Percentiles rank a stretch among this genome's conserved stretches.
Evolutionary conservation across 2,888 invertebrate species (phyloP).

Genomic region (Diplolepis rosae): DNA sequence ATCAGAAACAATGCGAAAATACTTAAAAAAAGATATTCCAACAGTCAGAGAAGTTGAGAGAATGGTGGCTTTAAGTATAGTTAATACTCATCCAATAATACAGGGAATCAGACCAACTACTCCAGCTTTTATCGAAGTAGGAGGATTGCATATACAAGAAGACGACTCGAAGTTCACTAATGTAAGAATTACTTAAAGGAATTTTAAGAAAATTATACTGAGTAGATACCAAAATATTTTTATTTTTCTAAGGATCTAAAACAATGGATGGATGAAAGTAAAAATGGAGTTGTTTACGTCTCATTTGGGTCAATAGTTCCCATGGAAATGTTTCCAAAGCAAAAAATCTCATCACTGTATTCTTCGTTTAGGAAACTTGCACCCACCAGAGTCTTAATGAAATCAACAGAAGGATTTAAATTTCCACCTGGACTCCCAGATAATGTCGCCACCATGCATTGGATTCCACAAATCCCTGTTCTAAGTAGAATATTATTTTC

Average conservation of each 20-base stretch:
- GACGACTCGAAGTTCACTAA: conserved; percentile 43
- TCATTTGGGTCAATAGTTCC: conserved; percentile 66
- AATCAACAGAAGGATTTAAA: conserved; percentile 53
- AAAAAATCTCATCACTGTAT: conserved; percentile 52
- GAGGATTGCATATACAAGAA: conserved; percentile 75
- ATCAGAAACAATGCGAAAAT: conserved; percentile 46
- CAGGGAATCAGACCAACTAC: conserved; percentile 73
- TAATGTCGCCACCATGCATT: conserved; percentile 60
- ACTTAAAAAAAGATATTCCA: conserved; percentile 62
- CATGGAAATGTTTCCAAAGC: conserved; percentile 58
- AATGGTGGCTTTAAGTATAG: conserved; percentile 73
- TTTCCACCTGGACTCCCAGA: conserved; percentile 57
- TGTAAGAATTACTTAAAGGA: conserved; percentile 43
- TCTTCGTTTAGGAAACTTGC: conserved; percentile 59
- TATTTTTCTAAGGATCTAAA: conserved; percentile 56
- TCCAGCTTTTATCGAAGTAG: conserved; percentile 75
- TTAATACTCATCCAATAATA: conserved; percentile 75
- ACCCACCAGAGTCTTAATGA: conserved; percentile 63
- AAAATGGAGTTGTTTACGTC: conserved; percentile 62
- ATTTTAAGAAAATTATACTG: no score
- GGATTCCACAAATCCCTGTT: conserved; percentile 62
- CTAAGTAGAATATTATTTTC: conserved; percentile 50
- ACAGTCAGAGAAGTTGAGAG: conserved; percentile 71
- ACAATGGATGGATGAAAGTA: conserved; percentile 65
- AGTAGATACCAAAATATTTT: no score